Conservation (phyloP, 2,797 vertebrate species). For the Miichthys miiuy region DNA sequence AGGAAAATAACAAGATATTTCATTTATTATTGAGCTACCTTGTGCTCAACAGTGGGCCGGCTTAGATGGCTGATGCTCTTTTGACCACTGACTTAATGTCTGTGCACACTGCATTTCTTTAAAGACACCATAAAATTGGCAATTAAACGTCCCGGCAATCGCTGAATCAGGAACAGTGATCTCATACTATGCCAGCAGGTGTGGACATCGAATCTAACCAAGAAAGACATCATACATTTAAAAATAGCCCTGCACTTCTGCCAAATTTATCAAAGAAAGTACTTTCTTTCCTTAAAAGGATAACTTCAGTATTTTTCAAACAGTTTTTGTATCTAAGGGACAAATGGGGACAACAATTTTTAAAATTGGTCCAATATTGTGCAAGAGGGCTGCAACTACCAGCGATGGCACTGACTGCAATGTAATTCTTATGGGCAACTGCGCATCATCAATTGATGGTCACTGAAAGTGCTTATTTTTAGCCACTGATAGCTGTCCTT, state of each 20-base stretch:
- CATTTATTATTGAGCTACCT: not conserved
- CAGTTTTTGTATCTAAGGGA: too few species aligned
- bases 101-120: not conserved
- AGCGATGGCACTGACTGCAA: too few species aligned
- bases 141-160: not conserved
- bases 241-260: not conserved
- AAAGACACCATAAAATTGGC: not conserved
- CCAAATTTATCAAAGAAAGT: not conserved
- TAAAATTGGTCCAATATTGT: too few species aligned
- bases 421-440: too few species aligned
- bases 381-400: too few species aligned
- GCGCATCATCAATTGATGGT: too few species aligned
- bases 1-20: constrained; percentile 1
- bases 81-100: not conserved
- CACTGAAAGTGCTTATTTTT: too few species aligned
- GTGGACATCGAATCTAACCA: not conserved
- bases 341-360: too few species aligned
- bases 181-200: not conserved
- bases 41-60: not conserved
- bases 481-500: too few species aligned
- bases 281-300: not conserved
- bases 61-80: not conserved
- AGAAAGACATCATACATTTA: not conserved
- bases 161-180: not conserved
- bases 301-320: too few species aligned